Evolutionary conservation across 2,113 vertebrate species (phyloP), one percentile per base, ranked within the genome.

Genomic region (Chitala chitala): DNA sequence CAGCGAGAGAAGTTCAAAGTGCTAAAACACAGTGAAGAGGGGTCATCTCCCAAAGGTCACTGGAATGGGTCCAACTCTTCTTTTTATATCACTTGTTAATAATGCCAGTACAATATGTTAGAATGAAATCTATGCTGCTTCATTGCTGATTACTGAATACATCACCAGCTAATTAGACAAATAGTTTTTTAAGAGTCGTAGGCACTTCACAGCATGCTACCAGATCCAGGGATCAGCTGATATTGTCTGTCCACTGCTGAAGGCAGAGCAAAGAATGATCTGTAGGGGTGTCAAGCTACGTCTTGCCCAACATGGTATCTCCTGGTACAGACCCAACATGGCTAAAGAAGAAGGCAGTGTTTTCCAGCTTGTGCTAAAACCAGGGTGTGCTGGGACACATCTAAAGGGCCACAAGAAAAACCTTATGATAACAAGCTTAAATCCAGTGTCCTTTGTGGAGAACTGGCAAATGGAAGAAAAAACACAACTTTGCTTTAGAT

Each of bases 41-140:
- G 15, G 46, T n/a, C n/a, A n/a, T 22, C 63, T 42, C 36, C 63
- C 17, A 66, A 65, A 66, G 63, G 63, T 66, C 63, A 46, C 63
- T 46, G 63, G 63, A 44, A 15, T 20, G 4, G 3, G 9, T 17
- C 38, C 63, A 66, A 22, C 8, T 4, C 63, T 26, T 33, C 63
- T 42, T 66, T 46, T 66, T 46, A 66, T 66, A 66, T 66, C 22
- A 66, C 63, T 2, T 38, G 17, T 36, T 20, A 31, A 61, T 61
- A 61, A 61, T 61, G 38, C 31, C 31, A 1, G 4, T 61, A 31
- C 33, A 61, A 36, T 26, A 36, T 26, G 12, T 31, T 0, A 2
- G 1, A 31, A 26, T 0, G 58, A n/a, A 29, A 15, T 8, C 24
- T 20, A 12, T 2, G 9, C n/a, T n/a, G n/a, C n/a, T 24, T 7